Evolutionary conservation across 2,797 vertebrate species (phyloP).

Genomic region (Sorex maritimensis): DNA sequence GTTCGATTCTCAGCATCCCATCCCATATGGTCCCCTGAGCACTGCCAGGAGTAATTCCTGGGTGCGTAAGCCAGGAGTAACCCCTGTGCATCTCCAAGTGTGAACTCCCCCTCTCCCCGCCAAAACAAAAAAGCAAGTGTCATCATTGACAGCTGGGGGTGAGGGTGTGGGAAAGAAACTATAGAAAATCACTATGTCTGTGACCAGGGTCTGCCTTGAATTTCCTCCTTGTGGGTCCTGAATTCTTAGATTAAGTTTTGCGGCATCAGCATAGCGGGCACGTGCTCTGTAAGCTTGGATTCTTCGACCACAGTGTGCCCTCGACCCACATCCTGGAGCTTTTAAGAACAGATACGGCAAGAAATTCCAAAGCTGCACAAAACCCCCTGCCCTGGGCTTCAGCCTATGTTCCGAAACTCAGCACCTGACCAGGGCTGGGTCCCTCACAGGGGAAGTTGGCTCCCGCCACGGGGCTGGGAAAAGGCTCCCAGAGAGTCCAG

Average conservation of each 20-base stretch:
- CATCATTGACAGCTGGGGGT: not conserved
- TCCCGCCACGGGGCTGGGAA: too few species aligned
- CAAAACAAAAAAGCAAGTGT: not conserved
- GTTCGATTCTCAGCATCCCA: too few species aligned
- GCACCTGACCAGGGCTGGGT: too few species aligned
- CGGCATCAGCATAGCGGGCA: not conserved
- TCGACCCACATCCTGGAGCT: conserved; percentile 43
- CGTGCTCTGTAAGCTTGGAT: not conserved
- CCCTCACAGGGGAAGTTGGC: too few species aligned
- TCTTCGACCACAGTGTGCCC: conserved; percentile 52
- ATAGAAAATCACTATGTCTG: not conserved
- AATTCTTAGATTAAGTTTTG: conserved; percentile 9
- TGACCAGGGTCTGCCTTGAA: not conserved
- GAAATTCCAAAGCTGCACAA: not conserved
- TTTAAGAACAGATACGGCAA: conserved; percentile 34
- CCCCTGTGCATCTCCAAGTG: too few species aligned
- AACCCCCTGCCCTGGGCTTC: not conserved
- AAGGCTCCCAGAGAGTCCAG: too few species aligned
- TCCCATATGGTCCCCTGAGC: too few species aligned
- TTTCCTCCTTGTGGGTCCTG: not conserved
- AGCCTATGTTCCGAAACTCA: not conserved
- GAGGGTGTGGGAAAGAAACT: too few species aligned
- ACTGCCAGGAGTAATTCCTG: too few species aligned
- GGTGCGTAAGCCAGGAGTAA: too few species aligned
- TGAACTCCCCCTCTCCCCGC: too few species aligned